Percentiles rank a stretch among this genome's conserved stretches.
phyloP scores from a whole-genome alignment of 92 coral and sea anemone species.

The Palythoa caribaeorum region DNA sequence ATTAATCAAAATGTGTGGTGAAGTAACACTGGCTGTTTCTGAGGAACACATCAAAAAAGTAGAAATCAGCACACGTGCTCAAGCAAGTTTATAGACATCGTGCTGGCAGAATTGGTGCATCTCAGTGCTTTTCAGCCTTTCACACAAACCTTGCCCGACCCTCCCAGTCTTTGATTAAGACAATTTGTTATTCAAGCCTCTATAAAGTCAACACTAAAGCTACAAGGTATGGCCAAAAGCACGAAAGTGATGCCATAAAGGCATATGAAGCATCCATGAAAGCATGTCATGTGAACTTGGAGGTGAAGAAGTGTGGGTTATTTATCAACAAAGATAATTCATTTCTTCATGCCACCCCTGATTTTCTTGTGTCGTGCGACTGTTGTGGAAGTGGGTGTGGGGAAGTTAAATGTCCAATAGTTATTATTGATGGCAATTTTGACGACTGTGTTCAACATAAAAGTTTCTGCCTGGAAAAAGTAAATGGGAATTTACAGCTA shows the following conservation, averaged over 20 bases:
- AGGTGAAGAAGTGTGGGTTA: constrained; percentile 65
- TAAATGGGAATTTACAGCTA: constrained; percentile 51
- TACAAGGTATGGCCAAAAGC: constrained; percentile 71
- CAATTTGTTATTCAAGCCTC: constrained; percentile 57
- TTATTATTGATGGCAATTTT: constrained; percentile 51
- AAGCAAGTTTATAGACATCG: too few relatives aligned
- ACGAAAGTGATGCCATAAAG: constrained; percentile 58
- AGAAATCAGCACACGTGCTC: too few relatives aligned
- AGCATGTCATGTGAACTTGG: constrained; percentile 56
- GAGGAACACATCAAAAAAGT: too few relatives aligned
- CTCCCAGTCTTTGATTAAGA: constrained; percentile 58
- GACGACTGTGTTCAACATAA: constrained; percentile 53
- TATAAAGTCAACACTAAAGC: constrained; percentile 61
- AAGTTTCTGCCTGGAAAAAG: constrained; percentile 46
- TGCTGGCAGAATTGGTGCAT: too few relatives aligned
- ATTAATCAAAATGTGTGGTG: too few relatives aligned
- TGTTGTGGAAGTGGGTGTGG: constrained; percentile 75
- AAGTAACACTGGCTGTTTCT: too few relatives aligned
- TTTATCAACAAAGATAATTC: constrained; percentile 70
- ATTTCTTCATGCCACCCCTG: constrained; percentile 60
- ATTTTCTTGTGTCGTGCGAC: constrained; percentile 46
- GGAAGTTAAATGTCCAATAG: constrained; percentile 60
- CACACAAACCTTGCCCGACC: constrained; percentile 36
- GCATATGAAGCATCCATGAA: constrained; percentile 70
- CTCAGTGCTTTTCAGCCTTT: too few relatives aligned